phyloP scores from a whole-genome alignment of 2,113 vertebrate species.

The Heliornis fulica region DNA sequence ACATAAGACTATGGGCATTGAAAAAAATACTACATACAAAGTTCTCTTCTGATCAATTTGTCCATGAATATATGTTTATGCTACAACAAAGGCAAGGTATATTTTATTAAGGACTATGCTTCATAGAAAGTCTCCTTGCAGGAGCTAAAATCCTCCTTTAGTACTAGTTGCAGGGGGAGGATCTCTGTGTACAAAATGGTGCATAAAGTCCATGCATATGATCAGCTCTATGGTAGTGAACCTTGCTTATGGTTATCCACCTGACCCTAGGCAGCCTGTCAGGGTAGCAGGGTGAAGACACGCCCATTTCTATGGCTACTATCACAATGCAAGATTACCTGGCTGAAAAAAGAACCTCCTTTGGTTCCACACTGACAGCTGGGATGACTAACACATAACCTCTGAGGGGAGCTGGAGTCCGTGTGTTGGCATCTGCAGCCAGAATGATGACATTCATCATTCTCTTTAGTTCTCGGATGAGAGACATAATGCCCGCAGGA shows the following conservation, averaged over 20 bases:
- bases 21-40: neutral
- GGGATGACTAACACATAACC: neutral
- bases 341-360: neutral
- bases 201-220: neutral
- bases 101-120: neutral
- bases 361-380: neutral
- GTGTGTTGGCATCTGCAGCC: rapidly evolving
- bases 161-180: neutral
- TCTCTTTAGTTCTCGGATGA: neutral
- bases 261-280: neutral
- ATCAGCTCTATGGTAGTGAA: neutral
- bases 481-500: neutral
- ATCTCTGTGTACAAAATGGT: neutral
- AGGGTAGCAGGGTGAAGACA: neutral
- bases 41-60: neutral
- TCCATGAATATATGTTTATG: neutral
- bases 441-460: neutral
- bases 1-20: neutral
- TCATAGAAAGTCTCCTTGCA: neutral
- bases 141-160: too few species aligned
- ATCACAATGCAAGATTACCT: neutral
- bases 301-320: neutral
- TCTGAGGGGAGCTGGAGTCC: neutral
- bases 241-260: neutral
- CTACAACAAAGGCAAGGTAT: neutral